Conservation (phyloP, 2,113 vertebrate species). For the Bombycilla garrulus region DNA sequence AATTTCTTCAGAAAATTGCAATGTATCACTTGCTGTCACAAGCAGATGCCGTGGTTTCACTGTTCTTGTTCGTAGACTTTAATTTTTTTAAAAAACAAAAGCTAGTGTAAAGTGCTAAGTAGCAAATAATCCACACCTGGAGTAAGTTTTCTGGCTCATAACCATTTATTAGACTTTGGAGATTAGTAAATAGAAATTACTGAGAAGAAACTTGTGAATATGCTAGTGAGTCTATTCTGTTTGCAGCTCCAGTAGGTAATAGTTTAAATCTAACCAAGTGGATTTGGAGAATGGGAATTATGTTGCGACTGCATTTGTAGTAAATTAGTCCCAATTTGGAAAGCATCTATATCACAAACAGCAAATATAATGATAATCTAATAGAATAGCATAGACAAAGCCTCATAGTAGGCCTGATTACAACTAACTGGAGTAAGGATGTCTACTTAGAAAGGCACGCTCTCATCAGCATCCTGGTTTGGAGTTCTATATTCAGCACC, state of each 20-base stretch:
- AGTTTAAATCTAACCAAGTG: background rate
- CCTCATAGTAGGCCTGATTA: background rate
- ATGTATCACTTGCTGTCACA: background rate
- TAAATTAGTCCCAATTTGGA: background rate
- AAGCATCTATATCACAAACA: background rate
- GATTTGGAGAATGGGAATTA: background rate
- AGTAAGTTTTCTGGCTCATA: background rate
- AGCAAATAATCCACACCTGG: slow-evolving; percentile 5
- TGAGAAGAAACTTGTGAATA: background rate
- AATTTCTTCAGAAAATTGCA: background rate
- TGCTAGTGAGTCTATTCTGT: background rate
- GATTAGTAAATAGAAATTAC: slow-evolving; percentile 1
- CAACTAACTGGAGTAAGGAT: background rate
- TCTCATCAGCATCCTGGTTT: background rate
- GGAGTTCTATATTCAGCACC: background rate
- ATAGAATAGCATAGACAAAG: background rate
- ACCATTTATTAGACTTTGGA: background rate
- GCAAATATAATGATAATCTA: background rate
- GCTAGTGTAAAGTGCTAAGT: background rate
- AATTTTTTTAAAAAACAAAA: background rate
- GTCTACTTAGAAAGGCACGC: background rate
- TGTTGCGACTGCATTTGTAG: background rate
- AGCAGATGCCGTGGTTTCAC: background rate
- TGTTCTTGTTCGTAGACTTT: background rate
- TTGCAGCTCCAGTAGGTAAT: background rate